A percentile compares a stretch with the other conserved stretches of the same genome.
phyloP scores from a whole-genome alignment of 2,797 vertebrate genomes.

The Mormyrus hasselquistii region DNA sequence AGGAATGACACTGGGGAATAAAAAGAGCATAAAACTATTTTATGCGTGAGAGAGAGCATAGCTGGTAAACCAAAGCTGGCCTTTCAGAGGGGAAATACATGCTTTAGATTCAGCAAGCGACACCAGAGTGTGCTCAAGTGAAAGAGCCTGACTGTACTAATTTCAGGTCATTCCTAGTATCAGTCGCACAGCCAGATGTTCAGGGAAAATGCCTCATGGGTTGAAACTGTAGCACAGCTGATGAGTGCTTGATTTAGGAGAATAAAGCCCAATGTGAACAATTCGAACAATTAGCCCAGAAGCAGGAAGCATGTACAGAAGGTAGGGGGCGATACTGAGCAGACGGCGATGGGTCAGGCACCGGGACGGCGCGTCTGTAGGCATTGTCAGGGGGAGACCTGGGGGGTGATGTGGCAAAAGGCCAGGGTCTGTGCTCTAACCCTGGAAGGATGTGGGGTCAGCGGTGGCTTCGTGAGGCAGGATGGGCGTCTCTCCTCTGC shows the following conservation, averaged over 20 bases:
- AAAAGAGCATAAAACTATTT: background rate
- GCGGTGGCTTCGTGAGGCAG: conserved; percentile 61
- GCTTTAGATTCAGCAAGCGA: background rate
- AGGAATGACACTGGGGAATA: background rate
- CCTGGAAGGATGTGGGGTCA: conserved; percentile 75
- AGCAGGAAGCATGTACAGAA: conserved; percentile 34
- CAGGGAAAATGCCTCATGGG: background rate
- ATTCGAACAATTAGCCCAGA: conserved; percentile 28
- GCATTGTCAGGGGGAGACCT: background rate
- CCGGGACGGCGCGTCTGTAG: conserved; percentile 18
- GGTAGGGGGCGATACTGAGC: conserved; percentile 2
- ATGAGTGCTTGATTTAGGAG: background rate
- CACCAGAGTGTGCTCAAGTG: background rate
- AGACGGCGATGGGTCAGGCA: conserved; percentile 22
- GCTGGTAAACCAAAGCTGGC: background rate
- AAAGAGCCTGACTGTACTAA: background rate
- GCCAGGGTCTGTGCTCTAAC: conserved; percentile 70
- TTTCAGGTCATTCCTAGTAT: background rate
- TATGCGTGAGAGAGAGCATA: background rate
- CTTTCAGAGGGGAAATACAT: background rate
- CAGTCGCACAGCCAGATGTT: background rate
- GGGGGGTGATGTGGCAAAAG: conserved; percentile 66
- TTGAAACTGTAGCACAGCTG: background rate
- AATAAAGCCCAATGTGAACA: conserved; percentile 19
- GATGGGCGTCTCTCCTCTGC: conserved; percentile 55